Conservation (phyloP, 2,797 vertebrate species). For the Lutjanus argentimaculatus region DNA sequence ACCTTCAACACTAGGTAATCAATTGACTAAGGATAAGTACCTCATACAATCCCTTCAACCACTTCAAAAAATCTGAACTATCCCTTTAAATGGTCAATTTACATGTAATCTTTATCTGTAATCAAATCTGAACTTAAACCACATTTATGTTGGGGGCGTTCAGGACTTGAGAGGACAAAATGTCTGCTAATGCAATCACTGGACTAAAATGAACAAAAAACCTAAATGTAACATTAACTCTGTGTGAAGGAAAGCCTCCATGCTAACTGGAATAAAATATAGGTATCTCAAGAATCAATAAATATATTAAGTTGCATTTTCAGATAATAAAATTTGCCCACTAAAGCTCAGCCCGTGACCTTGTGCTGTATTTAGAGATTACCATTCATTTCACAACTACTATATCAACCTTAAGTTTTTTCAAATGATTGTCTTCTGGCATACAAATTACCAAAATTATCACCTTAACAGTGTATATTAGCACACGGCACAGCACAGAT, state of each 20-base stretch:
- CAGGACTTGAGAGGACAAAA: neutral
- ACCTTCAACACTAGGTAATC: too few relatives aligned
- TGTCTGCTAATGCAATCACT: neutral
- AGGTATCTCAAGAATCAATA: neutral
- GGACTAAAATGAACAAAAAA: neutral
- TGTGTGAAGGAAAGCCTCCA: neutral
- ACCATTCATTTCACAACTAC: neutral
- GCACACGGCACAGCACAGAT: neutral
- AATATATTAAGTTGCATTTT: neutral
- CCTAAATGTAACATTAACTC: neutral
- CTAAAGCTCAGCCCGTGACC: too few relatives aligned
- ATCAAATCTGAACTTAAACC: neutral
- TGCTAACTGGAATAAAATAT: neutral
- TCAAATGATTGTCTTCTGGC: neutral
- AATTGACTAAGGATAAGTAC: too few relatives aligned
- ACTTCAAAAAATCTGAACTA: too few relatives aligned
- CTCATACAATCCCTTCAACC: too few relatives aligned
- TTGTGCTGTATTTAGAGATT: too few relatives aligned
- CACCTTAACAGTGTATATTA: neutral
- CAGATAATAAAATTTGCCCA: neutral
- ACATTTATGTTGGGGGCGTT: constrained; percentile 14
- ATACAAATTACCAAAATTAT: neutral
- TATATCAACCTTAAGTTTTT: neutral
- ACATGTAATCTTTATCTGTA: too few relatives aligned
- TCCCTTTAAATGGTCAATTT: too few relatives aligned